Evolutionary conservation across 1,140 invertebrate species (phyloP).

Genomic region (Tetramorium simillimum): DNA sequence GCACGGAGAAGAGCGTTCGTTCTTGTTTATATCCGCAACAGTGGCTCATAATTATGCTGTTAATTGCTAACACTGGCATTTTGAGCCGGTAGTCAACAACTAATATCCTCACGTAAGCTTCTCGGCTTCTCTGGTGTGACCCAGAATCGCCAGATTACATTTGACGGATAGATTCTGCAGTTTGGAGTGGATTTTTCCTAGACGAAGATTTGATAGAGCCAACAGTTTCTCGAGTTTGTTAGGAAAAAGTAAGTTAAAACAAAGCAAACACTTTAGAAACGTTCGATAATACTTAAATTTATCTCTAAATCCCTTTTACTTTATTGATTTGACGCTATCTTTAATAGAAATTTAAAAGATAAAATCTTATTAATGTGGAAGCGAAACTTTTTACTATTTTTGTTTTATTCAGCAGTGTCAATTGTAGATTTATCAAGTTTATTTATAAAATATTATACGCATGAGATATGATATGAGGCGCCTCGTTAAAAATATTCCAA

Average conservation of each 20-base stretch:
- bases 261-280: neutral
- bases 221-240: neutral
- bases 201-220: neutral
- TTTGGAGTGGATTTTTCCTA: neutral
- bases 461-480: too few relatives aligned
- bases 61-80: slow-evolving; percentile 34
- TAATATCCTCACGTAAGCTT: slow-evolving; percentile 15
- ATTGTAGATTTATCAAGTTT: neutral
- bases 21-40: slow-evolving; percentile 8
- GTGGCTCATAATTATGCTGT: slow-evolving; percentile 34
- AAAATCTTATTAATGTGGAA: neutral
- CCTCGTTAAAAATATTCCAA: neutral
- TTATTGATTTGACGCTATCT: neutral
- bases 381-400: neutral
- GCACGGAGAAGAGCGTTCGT: neutral
- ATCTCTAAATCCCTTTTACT: neutral
- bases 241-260: neutral
- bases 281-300: neutral
- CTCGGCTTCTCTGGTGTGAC: neutral
- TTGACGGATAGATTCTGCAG: neutral
- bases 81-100: slow-evolving; percentile 32
- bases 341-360: neutral
- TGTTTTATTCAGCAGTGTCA: neutral
- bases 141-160: slow-evolving; percentile 16
- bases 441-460: neutral